Evolutionary conservation across 1,140 invertebrate species (phyloP).

Genomic region (Globodera ellingtonae): DNA sequence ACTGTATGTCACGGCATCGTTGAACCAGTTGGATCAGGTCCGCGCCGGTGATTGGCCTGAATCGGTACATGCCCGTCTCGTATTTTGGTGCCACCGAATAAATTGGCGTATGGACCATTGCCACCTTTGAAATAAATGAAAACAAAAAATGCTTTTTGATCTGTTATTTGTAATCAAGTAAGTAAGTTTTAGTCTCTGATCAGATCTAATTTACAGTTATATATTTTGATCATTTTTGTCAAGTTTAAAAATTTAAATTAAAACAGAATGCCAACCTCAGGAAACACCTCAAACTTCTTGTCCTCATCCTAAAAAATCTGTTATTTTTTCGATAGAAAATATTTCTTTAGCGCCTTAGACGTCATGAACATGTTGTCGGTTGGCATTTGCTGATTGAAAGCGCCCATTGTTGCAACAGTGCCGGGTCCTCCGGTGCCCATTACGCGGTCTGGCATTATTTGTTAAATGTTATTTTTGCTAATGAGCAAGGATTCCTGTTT

Average conservation of each 20-base stretch:
- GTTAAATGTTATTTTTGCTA: not conserved
- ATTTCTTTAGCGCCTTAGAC: constrained; percentile 15
- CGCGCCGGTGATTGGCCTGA: constrained; percentile 49
- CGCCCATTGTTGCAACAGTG: constrained; percentile 44
- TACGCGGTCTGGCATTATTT: constrained; percentile 49
- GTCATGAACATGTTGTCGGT: constrained; percentile 61
- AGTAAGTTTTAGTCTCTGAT: too few relatives aligned
- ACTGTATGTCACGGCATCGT: constrained; percentile 58
- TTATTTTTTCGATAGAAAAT: not conserved
- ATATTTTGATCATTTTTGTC: too few relatives aligned
- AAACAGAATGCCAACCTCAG: constrained; percentile 40
- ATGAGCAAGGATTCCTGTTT: too few relatives aligned
- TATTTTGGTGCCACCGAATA: constrained; percentile 51
- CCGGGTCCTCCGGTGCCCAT: constrained; percentile 55
- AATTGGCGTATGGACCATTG: constrained; percentile 56
- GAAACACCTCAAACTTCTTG: constrained; percentile 60
- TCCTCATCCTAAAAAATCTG: constrained; percentile 43
- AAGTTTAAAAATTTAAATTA: too few relatives aligned
- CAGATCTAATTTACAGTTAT: too few relatives aligned
- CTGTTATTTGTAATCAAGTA: too few relatives aligned
- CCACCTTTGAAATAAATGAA: not conserved
- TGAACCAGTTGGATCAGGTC: constrained; percentile 57
- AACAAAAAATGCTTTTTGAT: too few relatives aligned
- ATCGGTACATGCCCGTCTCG: constrained; percentile 48
- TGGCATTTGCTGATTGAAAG: constrained; percentile 57